Evolutionary conservation across 2,797 vertebrate species (phyloP).

Genomic region (Tokudaia tokunoshimensis): DNA sequence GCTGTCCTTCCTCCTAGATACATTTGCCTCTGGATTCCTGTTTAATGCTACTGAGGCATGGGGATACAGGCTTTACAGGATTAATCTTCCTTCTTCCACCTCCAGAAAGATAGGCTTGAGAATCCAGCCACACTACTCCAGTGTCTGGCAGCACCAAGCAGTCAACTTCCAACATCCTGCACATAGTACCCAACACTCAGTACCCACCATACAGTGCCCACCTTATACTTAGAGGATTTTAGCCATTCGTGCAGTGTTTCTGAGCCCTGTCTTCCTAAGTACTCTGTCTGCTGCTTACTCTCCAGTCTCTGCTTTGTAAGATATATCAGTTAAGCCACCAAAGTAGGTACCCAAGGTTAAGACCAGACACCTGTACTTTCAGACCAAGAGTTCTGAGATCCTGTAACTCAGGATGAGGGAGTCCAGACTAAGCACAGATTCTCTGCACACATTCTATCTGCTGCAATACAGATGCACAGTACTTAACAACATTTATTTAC

Average conservation of each 20-base stretch:
- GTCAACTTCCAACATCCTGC: not conserved
- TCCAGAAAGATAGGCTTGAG: not conserved
- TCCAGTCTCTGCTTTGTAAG: not conserved
- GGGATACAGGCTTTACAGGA: fast-evolving
- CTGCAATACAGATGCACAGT: not conserved
- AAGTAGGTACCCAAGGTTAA: too few relatives aligned
- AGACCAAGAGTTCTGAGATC: not conserved
- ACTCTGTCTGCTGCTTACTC: too few relatives aligned
- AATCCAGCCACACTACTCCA: fast-evolving
- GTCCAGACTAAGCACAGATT: not conserved
- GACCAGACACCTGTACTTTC: not conserved
- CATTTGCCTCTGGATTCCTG: not conserved
- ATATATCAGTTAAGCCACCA: too few relatives aligned
- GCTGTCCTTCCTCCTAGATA: not conserved
- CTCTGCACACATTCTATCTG: not conserved
- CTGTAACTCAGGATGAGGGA: not conserved
- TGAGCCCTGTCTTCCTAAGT: not conserved
- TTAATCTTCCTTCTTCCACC: not conserved
- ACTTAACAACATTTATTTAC: not conserved
- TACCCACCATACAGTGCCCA: not conserved
- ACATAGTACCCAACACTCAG: not conserved
- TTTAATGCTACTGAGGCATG: too few relatives aligned
- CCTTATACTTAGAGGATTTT: not conserved
- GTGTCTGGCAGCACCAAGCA: not conserved
- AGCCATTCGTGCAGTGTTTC: not conserved